phyloP scores from a whole-genome alignment of 2,113 vertebrate species.

The Zosterops hypoxanthus region DNA sequence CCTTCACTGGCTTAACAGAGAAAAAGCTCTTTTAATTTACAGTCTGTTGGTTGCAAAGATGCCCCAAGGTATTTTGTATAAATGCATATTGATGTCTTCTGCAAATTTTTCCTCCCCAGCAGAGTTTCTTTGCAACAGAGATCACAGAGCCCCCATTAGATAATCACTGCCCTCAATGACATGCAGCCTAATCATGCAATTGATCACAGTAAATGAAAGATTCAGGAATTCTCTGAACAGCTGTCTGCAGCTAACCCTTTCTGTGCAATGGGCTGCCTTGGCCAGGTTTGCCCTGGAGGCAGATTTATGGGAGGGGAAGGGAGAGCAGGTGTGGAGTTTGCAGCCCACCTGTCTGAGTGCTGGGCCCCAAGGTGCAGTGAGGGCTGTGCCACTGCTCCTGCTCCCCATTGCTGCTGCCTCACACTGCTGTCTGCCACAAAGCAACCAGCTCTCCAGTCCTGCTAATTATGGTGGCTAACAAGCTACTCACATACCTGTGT shows the following conservation, averaged over 20 bases:
- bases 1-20: background rate
- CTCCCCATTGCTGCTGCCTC: background rate
- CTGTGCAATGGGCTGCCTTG: background rate
- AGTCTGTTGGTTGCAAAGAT: background rate
- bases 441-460: background rate
- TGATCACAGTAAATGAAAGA: conserved; percentile 16
- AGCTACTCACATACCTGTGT: background rate
- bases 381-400: background rate
- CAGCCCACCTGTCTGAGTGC: background rate
- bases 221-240: background rate
- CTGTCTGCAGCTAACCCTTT: background rate
- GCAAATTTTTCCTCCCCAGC: background rate
- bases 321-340: background rate
- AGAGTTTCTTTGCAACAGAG: conserved; percentile 23
- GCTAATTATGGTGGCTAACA: background rate
- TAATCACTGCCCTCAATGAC: background rate
- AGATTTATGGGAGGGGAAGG: background rate
- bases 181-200: background rate
- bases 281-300: background rate
- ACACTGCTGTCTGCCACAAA: background rate
- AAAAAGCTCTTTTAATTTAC: conserved; percentile 5
- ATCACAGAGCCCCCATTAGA: background rate
- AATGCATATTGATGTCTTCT: conserved; percentile 1
- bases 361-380: background rate
- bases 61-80: background rate